Base-by-base conservation (phyloP, 2,113 vertebrate species). In the Rhynchomys soricoides region DNA sequence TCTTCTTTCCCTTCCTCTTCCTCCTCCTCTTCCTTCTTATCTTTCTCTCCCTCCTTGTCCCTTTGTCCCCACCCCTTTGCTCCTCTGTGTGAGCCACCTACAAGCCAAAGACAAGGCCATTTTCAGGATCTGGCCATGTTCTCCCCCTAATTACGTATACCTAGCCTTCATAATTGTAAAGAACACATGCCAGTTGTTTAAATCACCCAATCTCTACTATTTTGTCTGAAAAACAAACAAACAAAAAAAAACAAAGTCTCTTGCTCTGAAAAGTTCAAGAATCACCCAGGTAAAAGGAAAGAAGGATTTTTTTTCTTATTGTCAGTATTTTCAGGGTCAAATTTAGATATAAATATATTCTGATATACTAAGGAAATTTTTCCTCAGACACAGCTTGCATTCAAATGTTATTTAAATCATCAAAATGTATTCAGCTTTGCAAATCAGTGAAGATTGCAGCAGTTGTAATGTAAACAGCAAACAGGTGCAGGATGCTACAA, bases 391-490 rank as follows among this genome's bases (percentile, higher is more conserved):
- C 91, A 90, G 93, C 90, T 93, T 95, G 88, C 59, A 45, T 94
- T 90, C 62, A 79, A 55, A 92, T 57, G 26, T 96, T 96, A 92
- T 97, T 97, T 94, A 96, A 91, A 82, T 82, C 97, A 93, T 90
- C 92, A 92, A 48, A 95, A 94, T 93, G 66, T 71, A 71, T 89
- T 96, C 85, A 89, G 92, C 91, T 86, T 77, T 97, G 88, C 97
- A 96, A 95, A 93, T 96, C 89, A 89, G 95, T 3, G 70, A 93
- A 73, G 90, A 89, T 17, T 24, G 79, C 29, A 0, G 52, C 62
- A 4, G 16, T 9, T 16, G 79, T 48, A 5, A 81, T 90, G 85
- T 78, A 93, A 97, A 96, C 88, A 95, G 87, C 79, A 83, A 90
- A 59, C 97, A 97, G 97, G 93, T 96, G 94, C 91, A 88, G 93